These are phyloP conservation scores for Isoperla grammatica DNA, from an alignment of 2,888 invertebrate genomes.

Conservation along the genomic window DNA sequence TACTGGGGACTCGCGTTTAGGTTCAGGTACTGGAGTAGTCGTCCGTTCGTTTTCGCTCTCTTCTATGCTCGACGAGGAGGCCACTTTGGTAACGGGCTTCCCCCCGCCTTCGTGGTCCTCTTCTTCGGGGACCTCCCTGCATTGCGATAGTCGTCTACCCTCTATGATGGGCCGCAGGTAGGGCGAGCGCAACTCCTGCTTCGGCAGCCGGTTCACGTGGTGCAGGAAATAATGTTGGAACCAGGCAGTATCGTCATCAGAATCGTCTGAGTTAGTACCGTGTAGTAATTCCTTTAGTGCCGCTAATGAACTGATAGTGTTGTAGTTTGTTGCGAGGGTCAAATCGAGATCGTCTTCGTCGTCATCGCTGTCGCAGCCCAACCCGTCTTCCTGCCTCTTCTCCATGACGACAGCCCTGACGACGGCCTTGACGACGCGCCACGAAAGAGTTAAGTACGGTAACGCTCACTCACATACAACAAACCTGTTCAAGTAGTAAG, in stretches of 20 bases:
- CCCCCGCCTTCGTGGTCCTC: conserved; percentile 67
- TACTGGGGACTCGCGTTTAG: neutral
- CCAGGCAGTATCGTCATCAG: conserved; percentile 45
- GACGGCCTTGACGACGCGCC: neutral
- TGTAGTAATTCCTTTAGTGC: conserved; percentile 60
- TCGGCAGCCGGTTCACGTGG: conserved; percentile 63
- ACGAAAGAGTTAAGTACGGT: too few species aligned
- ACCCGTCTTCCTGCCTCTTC: conserved; percentile 1
- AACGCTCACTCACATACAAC: too few species aligned
- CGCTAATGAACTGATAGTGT: conserved; percentile 61
- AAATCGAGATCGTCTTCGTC: conserved; percentile 57
- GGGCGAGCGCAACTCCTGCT: conserved; percentile 47
- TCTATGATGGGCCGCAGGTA: conserved; percentile 35
- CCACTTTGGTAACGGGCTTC: conserved; percentile 32
- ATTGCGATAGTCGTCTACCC: conserved; percentile 66
- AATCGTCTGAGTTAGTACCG: conserved; percentile 51
- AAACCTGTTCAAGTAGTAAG: too few species aligned
- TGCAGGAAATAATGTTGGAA: conserved; percentile 69
- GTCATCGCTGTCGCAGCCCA: conserved; percentile 16
- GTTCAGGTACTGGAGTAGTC: conserved; percentile 29
- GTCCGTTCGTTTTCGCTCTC: conserved; percentile 12
- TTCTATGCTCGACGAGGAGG: neutral
- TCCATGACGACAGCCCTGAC: neutral
- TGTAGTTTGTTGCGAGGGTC: conserved; percentile 62
- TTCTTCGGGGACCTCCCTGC: conserved; percentile 52